Conservation (phyloP, 2,888 invertebrate species). For the Xylocampa areola region DNA sequence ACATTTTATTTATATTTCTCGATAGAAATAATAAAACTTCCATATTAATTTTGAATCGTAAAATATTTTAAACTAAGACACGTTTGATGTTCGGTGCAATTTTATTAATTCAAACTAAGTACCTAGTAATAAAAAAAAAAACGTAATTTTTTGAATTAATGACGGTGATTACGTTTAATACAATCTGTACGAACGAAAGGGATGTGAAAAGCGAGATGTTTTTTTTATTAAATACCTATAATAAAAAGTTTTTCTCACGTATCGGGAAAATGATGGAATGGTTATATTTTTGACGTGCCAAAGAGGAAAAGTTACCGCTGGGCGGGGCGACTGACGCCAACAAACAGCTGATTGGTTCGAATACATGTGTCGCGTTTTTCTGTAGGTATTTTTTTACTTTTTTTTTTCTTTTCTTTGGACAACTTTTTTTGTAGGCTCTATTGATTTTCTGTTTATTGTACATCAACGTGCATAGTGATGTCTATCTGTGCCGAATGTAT, state of each 20-base stretch:
- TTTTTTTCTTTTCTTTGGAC: constrained; percentile 61
- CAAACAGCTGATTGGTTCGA: constrained; percentile 87
- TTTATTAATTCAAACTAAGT: not conserved
- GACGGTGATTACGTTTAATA: constrained; percentile 7
- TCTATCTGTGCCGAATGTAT: constrained; percentile 13
- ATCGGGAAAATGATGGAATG: constrained; percentile 69
- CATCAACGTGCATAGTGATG: constrained; percentile 19
- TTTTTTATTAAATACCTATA: constrained; percentile 21
- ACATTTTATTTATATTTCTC: constrained; percentile 4
- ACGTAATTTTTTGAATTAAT: constrained; percentile 5
- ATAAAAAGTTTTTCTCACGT: constrained; percentile 54
- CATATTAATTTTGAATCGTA: not conserved
- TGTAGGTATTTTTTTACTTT: constrained; percentile 83
- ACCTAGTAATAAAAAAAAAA: not conserved
- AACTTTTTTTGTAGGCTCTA: constrained; percentile 53
- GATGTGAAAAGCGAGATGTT: constrained; percentile 24
- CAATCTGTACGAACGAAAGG: constrained; percentile 16
- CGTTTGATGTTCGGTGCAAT: not conserved
- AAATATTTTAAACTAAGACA: not conserved
- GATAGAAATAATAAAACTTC: not conserved
- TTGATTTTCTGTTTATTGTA: constrained; percentile 46
- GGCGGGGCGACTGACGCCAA: constrained; percentile 81
- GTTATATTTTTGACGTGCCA: constrained; percentile 82
- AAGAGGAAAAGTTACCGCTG: constrained; percentile 82
- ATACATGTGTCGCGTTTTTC: constrained; percentile 85